Base-by-base conservation (phyloP, 2,888 invertebrate species). In the Troilus luridus region DNA sequence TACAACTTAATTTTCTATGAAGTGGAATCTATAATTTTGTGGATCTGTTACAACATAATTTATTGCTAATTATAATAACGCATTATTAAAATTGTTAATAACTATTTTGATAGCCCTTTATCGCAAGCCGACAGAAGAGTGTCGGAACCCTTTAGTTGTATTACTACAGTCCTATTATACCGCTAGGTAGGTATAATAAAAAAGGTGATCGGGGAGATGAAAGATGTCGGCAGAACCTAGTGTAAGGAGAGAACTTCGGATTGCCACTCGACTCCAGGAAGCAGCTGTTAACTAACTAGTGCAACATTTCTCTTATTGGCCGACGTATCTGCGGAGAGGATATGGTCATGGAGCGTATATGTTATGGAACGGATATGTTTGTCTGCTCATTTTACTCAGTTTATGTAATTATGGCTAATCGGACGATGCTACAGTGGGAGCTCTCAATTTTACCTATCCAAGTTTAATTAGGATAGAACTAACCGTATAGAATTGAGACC, bases 241-340 rank as follows among this genome's bases (percentile, higher is more conserved):
- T 67, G 67, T 67, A 67, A 67, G 67, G 67, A 67, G 67, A 67
- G 67, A n/a, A 5, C 67, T 67, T 24, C 67, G 24, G 24, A 24
- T 67, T 67, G 67, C 67, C 67, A 67, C 67, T 67, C 24, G 67
- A 67, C 24, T 24, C 67, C 67, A 67, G 67, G 67, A 67, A 67
- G 11, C 67, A 67, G 67, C 67, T 67, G 67, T 67, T n/a, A 67
- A 67, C 67, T 24, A 67, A 67, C 67, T 67, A 67, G 67, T 21
- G 24, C 24, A 67, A 67, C 67, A 67, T 67, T 67, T 67, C 24
- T 67, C 67, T 67, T 67, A 10, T 62, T 14, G 14, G 59, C 59
- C 59, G 24, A n/a, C 24, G 3, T 10, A 10, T 1, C 10, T 59
- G 59, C 41, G 41, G 41, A 41, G 10, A 21, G 21, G 21, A 7